These are phyloP conservation scores for Crotalus tigris DNA, from an alignment of 2,113 vertebrate species.

Conservation along the genomic window DNA sequence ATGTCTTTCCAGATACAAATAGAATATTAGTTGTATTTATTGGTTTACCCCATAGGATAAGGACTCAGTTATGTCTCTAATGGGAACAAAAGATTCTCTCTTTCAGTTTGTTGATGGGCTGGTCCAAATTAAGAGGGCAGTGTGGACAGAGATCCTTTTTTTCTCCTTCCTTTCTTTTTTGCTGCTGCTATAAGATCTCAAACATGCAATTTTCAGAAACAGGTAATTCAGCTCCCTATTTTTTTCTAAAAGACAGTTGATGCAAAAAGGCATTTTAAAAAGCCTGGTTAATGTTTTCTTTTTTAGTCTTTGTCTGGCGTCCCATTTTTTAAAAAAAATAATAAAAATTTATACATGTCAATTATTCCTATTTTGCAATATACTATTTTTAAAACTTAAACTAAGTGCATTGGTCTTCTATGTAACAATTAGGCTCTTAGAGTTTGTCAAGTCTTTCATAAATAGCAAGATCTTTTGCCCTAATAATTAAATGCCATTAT, in stretches of 20 bases:
- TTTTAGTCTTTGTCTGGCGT: background rate
- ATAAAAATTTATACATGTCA: background rate
- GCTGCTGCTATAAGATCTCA: background rate
- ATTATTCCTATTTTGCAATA: background rate
- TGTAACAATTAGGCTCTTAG: background rate
- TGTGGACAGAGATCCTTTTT: background rate
- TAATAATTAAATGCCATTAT: background rate
- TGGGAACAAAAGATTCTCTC: background rate
- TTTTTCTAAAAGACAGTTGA: background rate
- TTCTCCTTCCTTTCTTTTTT: background rate
- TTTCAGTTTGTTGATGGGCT: background rate
- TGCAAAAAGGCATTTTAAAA: background rate
- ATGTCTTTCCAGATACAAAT: background rate
- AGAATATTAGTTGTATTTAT: background rate
- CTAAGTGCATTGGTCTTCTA: conserved; percentile 5
- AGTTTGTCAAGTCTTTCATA: background rate
- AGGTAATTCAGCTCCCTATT: background rate
- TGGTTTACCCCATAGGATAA: background rate
- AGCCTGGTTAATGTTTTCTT: background rate
- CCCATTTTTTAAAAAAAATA: background rate
- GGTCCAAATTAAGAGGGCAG: background rate
- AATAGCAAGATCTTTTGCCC: background rate
- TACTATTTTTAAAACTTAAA: background rate
- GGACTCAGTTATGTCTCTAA: background rate
- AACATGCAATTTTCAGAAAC: background rate